A percentile compares a stretch with the other conserved stretches of the same genome.
Conservation (phyloP, 2,888 invertebrate species). For the Invenusta paracnida region DNA sequence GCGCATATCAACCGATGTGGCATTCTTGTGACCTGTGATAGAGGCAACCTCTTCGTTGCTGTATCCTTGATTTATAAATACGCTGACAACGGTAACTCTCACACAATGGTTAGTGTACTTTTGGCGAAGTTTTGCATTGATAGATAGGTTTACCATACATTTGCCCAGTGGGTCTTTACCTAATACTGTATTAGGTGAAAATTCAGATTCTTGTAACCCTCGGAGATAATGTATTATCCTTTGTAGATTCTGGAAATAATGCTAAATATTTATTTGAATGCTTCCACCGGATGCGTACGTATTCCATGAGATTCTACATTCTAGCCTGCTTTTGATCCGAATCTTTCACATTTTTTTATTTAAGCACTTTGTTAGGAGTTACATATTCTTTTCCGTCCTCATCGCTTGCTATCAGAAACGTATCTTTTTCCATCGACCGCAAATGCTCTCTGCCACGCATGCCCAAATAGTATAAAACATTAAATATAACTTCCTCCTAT, state of each 20-base stretch:
- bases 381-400: not conserved
- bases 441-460: not conserved
- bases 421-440: not conserved
- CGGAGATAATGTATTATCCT: not conserved
- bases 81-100: conserved; percentile 1
- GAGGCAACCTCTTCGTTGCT: not conserved
- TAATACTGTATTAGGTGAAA: not conserved
- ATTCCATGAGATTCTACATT: not conserved
- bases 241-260: not conserved
- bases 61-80: conserved; percentile 4
- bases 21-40: not conserved
- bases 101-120: not conserved
- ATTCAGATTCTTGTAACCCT: not conserved
- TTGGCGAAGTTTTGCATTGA: not conserved
- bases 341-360: not conserved
- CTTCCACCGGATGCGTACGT: no score
- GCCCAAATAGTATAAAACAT: not conserved
- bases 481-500: not conserved
- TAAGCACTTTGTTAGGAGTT: not conserved
- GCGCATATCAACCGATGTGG: not conserved
- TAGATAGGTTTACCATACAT: not conserved
- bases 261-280: not conserved
- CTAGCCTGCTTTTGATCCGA: not conserved
- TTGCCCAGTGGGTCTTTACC: not conserved
- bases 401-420: not conserved